phyloP scores from a whole-genome alignment of 2,113 vertebrate species.

The Casuarius casuarius region DNA sequence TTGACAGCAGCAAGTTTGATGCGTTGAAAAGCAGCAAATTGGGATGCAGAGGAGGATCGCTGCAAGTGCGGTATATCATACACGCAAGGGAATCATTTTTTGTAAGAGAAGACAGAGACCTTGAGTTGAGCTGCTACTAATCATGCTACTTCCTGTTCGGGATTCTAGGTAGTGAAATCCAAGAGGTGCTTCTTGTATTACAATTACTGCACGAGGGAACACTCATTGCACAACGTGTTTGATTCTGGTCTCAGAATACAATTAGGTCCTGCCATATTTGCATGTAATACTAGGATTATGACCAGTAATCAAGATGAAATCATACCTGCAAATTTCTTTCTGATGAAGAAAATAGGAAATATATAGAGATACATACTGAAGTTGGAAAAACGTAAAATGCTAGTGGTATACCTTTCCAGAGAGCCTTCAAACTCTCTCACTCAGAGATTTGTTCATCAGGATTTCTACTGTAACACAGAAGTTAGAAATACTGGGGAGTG shows the following conservation, averaged over 20 bases:
- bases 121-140: neutral
- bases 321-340: neutral
- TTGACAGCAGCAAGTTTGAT: neutral
- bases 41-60: neutral
- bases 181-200: neutral
- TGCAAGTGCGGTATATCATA: rapidly evolving
- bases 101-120: neutral
- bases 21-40: neutral
- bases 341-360: neutral
- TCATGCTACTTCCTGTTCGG: neutral
- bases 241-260: neutral
- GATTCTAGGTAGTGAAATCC: neutral
- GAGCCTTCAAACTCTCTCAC: neutral
- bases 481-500: neutral
- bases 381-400: neutral
- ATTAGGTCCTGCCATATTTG: neutral
- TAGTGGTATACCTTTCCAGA: neutral
- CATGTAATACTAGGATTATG: neutral
- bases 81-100: neutral
- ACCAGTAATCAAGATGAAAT: neutral
- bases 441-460: neutral
- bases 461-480: neutral
- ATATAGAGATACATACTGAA: neutral
- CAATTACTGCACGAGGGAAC: neutral
- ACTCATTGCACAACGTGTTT: neutral